phyloP scores from a whole-genome alignment of 1,140 invertebrate genomes.

The Habropoda laboriosa region DNA sequence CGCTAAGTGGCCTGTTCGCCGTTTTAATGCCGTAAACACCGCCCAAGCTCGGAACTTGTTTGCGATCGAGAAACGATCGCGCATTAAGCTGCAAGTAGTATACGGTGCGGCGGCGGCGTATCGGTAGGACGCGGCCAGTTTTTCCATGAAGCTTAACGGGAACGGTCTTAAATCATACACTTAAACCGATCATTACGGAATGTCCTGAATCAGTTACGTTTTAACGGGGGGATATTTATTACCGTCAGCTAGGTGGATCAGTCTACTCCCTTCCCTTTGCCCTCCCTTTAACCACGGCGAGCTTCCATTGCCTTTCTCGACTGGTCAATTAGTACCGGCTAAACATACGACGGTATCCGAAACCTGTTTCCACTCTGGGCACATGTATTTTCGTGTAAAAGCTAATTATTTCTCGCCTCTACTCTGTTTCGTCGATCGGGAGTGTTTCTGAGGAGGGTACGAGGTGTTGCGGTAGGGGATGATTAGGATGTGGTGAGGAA shows the following conservation, averaged over 20 bases:
- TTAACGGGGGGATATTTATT: conserved; percentile 35
- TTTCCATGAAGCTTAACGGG: conserved; percentile 41
- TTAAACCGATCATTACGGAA: conserved; percentile 41
- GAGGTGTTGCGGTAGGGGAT: neutral
- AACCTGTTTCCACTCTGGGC: conserved; percentile 13
- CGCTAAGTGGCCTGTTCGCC: conserved; percentile 28
- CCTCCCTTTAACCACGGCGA: too few species aligned
- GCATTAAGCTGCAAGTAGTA: conserved; percentile 15
- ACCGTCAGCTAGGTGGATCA: conserved; percentile 14
- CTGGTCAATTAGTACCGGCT: conserved; percentile 25
- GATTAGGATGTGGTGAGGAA: too few species aligned
- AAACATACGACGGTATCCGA: conserved; percentile 13
- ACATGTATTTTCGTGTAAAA: conserved; percentile 21
- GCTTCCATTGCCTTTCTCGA: too few species aligned
- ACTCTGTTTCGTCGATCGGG: too few species aligned
- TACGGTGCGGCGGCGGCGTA: neutral
- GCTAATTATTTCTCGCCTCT: conserved; percentile 27
- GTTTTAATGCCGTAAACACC: conserved; percentile 37
- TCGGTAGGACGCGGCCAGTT: conserved; percentile 26
- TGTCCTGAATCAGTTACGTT: conserved; percentile 41
- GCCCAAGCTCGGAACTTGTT: conserved; percentile 13
- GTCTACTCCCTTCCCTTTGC: neutral
- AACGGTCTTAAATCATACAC: conserved; percentile 43
- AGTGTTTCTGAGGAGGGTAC: neutral
- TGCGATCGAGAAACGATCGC: conserved; percentile 34